These are phyloP conservation scores for Pachyrhynchus sulphureomaculatus DNA, from an alignment of 1,140 invertebrate genomes.

Conservation along the genomic window DNA sequence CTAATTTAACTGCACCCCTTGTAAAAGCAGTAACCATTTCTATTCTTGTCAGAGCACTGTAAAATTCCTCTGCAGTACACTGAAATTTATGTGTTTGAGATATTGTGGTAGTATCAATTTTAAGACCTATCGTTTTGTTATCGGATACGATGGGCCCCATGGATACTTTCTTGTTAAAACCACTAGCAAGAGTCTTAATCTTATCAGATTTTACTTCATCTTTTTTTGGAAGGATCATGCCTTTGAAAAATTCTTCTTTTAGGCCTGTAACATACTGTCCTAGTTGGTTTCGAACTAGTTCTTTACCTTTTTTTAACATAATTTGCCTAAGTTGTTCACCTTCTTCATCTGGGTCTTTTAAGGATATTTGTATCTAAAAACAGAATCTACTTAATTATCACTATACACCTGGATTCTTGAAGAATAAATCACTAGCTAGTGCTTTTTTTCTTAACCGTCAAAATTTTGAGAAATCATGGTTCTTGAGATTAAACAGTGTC, in stretches of 20 bases:
- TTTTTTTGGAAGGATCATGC: slow-evolving; percentile 89
- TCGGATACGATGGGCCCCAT: slow-evolving; percentile 55
- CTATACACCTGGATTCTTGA: too few relatives aligned
- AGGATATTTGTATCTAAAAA: slow-evolving; percentile 72
- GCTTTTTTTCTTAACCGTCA: too few relatives aligned
- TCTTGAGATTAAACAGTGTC: too few relatives aligned
- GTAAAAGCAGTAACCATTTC: slow-evolving; percentile 94
- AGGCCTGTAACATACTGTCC: slow-evolving; percentile 81
- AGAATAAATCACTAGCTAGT: too few relatives aligned
- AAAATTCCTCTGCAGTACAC: slow-evolving; percentile 85
- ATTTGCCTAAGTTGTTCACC: slow-evolving; percentile 83
- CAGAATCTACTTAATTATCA: too few relatives aligned
- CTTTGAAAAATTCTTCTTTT: slow-evolving; percentile 88
- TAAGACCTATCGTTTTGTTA: slow-evolving; percentile 54
- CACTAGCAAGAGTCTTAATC: slow-evolving; percentile 64
- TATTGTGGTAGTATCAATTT: slow-evolving; percentile 74
- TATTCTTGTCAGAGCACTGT: slow-evolving; percentile 78
- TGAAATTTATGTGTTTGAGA: slow-evolving; percentile 80
- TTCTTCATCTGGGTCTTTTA: slow-evolving; percentile 76
- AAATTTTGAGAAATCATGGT: too few relatives aligned
- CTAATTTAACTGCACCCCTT: slow-evolving; percentile 72
- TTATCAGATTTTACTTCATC: slow-evolving; percentile 64
- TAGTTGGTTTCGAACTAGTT: slow-evolving; percentile 75
- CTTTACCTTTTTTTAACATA: slow-evolving; percentile 76
- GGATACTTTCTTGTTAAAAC: slow-evolving; percentile 65